phyloP scores from a whole-genome alignment of 2,113 vertebrate genomes.

The Nothobranchius kuhntae region DNA sequence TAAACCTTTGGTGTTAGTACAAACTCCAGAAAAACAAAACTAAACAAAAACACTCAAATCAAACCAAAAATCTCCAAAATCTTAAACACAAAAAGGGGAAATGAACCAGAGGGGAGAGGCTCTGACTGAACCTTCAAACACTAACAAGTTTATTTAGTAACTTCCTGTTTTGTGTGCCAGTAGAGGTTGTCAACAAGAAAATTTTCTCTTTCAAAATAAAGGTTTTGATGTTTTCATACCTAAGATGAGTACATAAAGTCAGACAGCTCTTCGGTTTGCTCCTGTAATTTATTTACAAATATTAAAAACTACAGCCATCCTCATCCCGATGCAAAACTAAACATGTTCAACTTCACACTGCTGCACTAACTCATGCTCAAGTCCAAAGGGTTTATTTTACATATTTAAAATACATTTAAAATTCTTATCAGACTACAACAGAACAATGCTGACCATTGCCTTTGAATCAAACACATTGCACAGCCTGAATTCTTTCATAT shows the following conservation, averaged over 20 bases:
- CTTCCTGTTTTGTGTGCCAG: background rate
- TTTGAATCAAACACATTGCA: conserved; percentile 92
- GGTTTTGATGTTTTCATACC: background rate
- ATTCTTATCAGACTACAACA: conserved; percentile 88
- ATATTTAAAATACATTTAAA: conserved; percentile 99
- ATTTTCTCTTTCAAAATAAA: background rate
- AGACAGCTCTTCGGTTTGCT: conserved; percentile 40
- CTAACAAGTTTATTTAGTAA: background rate
- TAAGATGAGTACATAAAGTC: conserved; percentile 31
- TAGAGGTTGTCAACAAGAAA: background rate
- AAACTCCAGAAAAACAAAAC: conserved; percentile 56
- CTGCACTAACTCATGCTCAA: conserved; percentile 90
- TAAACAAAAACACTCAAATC: conserved; percentile 24
- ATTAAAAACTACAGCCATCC: conserved; percentile 73
- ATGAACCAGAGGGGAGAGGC: conserved; percentile 24
- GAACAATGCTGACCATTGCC: conserved; percentile 91
- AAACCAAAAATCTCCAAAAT: background rate
- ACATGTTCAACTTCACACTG: conserved; percentile 72
- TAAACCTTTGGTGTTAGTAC: conserved; percentile 75
- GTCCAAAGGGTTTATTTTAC: conserved; percentile 97
- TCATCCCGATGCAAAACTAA: conserved; percentile 61
- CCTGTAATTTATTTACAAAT: conserved; percentile 76
- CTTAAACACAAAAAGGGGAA: conserved; percentile 42
- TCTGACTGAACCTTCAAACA: background rate
- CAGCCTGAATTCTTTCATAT: conserved; percentile 92